These are phyloP conservation scores for Protaetia brevitarsis DNA, from an alignment of 1,140 invertebrate genomes.

Conservation along the genomic window DNA sequence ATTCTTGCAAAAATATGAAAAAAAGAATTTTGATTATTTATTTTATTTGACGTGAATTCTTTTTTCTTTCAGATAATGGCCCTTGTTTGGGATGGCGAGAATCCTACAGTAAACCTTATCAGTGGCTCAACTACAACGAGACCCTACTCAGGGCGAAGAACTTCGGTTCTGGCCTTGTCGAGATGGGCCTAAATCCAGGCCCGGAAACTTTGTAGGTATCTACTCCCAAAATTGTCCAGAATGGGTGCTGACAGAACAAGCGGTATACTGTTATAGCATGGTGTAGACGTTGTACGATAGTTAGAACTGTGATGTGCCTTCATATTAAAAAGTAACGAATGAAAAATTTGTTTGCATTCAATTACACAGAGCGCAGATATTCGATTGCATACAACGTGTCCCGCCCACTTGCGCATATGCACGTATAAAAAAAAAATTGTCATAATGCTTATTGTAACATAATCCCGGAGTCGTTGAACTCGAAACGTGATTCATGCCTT, in stretches of 20 bases:
- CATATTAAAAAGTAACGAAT: conserved; percentile 93
- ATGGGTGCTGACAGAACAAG: conserved; percentile 93
- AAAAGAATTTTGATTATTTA: no score
- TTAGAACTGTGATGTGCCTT: conserved; percentile 92
- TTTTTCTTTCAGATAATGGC: conserved; percentile 72
- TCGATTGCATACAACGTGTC: neutral
- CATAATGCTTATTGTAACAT: neutral
- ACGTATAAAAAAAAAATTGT: neutral
- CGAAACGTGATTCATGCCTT: neutral
- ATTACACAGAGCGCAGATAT: no score
- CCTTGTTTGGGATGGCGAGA: conserved; percentile 90
- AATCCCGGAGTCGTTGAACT: neutral
- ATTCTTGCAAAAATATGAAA: no score
- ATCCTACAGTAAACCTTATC: conserved; percentile 74
- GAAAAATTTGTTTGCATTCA: no score
- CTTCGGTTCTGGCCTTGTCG: conserved; percentile 86
- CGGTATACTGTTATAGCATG: conserved; percentile 90
- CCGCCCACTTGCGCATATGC: neutral
- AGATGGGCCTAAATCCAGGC: conserved; percentile 68
- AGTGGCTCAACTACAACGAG: conserved; percentile 94
- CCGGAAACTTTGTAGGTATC: conserved; percentile 83
- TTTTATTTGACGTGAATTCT: no score
- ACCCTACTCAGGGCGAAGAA: conserved; percentile 84
- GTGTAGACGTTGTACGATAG: conserved; percentile 93
- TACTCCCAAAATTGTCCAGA: conserved; percentile 94